Evolutionary conservation across 1,140 invertebrate species (phyloP), one percentile per base, ranked within the genome.

Genomic region (Drosophila nigrodunni): DNA sequence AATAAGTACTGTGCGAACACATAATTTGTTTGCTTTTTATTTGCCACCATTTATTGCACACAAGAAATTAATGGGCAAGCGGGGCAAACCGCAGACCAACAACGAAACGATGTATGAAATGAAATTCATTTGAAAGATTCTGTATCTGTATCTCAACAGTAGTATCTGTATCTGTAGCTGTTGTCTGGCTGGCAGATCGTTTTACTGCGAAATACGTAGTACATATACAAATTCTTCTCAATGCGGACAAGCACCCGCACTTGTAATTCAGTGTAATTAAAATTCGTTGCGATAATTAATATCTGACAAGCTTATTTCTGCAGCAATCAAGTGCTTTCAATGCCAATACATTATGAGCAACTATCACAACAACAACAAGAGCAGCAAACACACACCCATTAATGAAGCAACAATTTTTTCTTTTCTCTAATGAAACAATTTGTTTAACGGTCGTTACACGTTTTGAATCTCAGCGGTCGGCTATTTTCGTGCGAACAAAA

Each of bases 271-370:
- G 61, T 50, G 73, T 82, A 88, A 88, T 87, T 77, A 74, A 83
- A 87, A 87, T 87, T 88, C 74, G 83, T 87, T 88, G 59, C 83
- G 85, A 88, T 88, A 80, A 87, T 87, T 87, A 88, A 88, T 83
- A 88, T 77, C 87, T 71, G 83, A 88, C 82, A 87, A 72, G 77
- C 85, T 65, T 80, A 80, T 77, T 82, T 82, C 72, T 80, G 73
- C 81, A 88, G 62, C 70, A 87, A 80, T 77, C 47, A 80, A 87
- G 57, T 65, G 60, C 66, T 72, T 77, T 82, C 77, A 87, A 77
- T 87, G 83, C 55, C 77, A 71, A 43, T 49, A 59, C 13, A 61
- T 35, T 74, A 74, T 74, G 49, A 72, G 44, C 11, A n/a, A 44
- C 34, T 30, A 49, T 18, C 37, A 52, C 64, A 55, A 60, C 62